Conservation (phyloP, 23 tunicate species). For the Ciona savignyi region DNA sequence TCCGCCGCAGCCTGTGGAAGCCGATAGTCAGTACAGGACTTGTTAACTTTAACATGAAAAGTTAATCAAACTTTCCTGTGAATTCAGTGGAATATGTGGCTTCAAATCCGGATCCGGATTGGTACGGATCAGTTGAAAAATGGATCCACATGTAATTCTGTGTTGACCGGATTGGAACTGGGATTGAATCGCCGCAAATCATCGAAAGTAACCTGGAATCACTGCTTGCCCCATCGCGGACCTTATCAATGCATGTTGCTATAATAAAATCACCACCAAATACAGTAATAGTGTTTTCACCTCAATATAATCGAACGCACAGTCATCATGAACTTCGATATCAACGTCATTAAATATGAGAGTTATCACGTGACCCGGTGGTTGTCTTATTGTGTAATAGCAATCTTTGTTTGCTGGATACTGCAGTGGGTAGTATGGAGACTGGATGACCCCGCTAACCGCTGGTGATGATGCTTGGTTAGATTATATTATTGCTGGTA, state of each 20-base stretch:
- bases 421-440: slow-evolving; percentile 72
- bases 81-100: slow-evolving; percentile 57
- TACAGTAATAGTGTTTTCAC: slow-evolving; percentile 2
- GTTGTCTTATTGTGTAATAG: slow-evolving; percentile 61
- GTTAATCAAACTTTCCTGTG: too few relatives aligned
- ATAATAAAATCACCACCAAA: background rate
- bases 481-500: background rate
- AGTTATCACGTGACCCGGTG: slow-evolving; percentile 87
- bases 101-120: slow-evolving; percentile 64
- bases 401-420: slow-evolving; percentile 83
- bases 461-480: too few relatives aligned
- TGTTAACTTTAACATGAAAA: too few relatives aligned
- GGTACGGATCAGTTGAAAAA: slow-evolving; percentile 46
- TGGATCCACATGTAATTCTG: slow-evolving; percentile 83
- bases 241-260: too few relatives aligned
- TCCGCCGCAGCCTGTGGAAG: slow-evolving; percentile 89
- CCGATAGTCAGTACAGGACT: too few relatives aligned
- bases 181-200: slow-evolving; percentile 64
- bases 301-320: slow-evolving; percentile 85
- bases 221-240: slow-evolving; percentile 69
- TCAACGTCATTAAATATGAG: slow-evolving; percentile 59
- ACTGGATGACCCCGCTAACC: slow-evolving; percentile 43
- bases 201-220: slow-evolving; percentile 52
- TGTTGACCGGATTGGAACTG: slow-evolving; percentile 67
- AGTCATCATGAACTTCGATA: slow-evolving; percentile 38